Conservation (phyloP, 1,140 invertebrate genomes). For the Diorhabda sublineata region DNA sequence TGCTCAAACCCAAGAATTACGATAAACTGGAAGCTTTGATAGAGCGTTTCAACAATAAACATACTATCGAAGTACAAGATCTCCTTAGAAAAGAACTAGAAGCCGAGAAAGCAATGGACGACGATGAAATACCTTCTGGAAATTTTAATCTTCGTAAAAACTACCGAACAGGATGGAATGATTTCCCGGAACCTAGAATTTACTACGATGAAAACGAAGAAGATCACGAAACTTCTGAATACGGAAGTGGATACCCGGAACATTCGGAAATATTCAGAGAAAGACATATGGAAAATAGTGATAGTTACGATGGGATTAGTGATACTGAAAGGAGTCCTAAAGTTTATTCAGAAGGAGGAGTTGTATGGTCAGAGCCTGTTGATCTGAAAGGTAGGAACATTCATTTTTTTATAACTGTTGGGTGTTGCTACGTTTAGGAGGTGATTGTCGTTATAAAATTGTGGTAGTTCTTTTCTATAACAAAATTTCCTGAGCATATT, state of each 20-base stretch:
- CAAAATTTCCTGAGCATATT: too few species aligned
- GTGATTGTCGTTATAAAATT: too few species aligned
- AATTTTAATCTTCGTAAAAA: constrained; percentile 44
- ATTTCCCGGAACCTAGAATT: constrained; percentile 52
- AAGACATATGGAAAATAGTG: constrained; percentile 15
- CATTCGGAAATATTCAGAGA: constrained; percentile 22
- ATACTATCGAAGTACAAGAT: constrained; percentile 20
- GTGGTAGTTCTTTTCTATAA: too few species aligned
- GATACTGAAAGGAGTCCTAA: constrained; percentile 38
- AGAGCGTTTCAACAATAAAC: constrained; percentile 22
- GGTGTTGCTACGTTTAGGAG: too few species aligned
- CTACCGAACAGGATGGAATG: constrained; percentile 29
- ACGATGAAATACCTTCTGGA: constrained; percentile 18
- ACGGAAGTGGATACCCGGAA: constrained; percentile 22
- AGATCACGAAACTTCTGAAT: constrained; percentile 22
- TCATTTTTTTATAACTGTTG: not conserved
- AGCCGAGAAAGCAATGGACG: constrained; percentile 21
- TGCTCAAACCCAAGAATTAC: constrained; percentile 39
- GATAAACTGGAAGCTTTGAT: constrained; percentile 31
- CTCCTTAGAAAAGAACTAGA: constrained; percentile 29
- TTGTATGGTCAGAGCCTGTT: constrained; percentile 46
- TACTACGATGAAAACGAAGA: constrained; percentile 49
- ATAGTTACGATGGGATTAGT: constrained; percentile 5
- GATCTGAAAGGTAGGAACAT: not conserved
- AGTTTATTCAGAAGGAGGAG: constrained; percentile 62